Percentiles rank a stretch among this genome's conserved stretches.
Evolutionary conservation across 1,140 invertebrate genomes (phyloP).

Genomic region (Ladona fulva): DNA sequence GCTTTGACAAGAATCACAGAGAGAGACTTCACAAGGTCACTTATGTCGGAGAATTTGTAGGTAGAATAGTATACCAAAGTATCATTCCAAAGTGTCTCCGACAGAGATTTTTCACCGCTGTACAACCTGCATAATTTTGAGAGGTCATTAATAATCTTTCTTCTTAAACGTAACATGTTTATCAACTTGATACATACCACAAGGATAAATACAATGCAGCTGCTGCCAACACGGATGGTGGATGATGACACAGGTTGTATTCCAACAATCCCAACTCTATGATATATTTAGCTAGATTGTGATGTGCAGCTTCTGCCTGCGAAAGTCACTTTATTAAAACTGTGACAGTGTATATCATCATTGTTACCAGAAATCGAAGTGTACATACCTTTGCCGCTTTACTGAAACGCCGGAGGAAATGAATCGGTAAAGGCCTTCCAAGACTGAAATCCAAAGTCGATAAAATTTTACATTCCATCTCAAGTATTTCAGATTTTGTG

Average conservation of each 20-base stretch:
- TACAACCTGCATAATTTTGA: constrained; percentile 28
- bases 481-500: constrained; percentile 62
- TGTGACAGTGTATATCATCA: background rate
- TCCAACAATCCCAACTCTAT: constrained; percentile 78
- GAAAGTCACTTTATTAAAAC: constrained; percentile 22
- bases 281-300: constrained; percentile 87
- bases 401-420: constrained; percentile 76
- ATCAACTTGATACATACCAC: constrained; percentile 27
- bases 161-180: constrained; percentile 12
- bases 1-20: constrained; percentile 46
- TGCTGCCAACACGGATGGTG: constrained; percentile 72
- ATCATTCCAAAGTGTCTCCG: constrained; percentile 43
- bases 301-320: constrained; percentile 57
- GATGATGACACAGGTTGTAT: constrained; percentile 69
- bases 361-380: constrained; percentile 13
- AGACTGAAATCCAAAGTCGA: constrained; percentile 68
- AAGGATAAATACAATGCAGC: constrained; percentile 62
- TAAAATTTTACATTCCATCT: constrained; percentile 77
- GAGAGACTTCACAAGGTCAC: constrained; percentile 48
- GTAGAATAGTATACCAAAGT: constrained; percentile 53
- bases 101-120: constrained; percentile 33
- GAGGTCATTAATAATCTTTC: constrained; percentile 9
- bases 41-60: constrained; percentile 45
- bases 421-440: constrained; percentile 73
- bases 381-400: constrained; percentile 56